phyloP scores from a whole-genome alignment of 2,113 vertebrate genomes.

The Bubalus kerabau region DNA sequence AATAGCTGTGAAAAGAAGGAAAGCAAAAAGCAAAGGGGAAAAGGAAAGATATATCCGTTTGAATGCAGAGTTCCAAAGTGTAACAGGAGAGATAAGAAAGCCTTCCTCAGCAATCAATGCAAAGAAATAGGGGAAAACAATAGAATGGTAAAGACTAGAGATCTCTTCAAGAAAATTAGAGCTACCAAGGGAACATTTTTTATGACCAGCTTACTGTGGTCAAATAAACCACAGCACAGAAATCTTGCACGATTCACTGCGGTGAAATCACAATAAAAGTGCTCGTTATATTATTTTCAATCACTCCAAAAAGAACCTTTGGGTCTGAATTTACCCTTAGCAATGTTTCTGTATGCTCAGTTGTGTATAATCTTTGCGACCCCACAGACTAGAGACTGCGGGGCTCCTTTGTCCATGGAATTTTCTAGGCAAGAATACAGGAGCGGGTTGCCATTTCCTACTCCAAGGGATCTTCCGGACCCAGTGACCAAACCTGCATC shows the following conservation, averaged over 20 bases:
- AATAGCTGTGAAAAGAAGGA: too few species aligned
- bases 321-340: not conserved
- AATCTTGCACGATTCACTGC: not conserved
- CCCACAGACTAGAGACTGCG: not conserved
- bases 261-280: not conserved
- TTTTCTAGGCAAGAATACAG: not conserved
- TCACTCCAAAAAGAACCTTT: not conserved
- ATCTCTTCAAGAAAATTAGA: too few species aligned
- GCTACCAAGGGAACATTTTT: too few species aligned
- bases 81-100: too few species aligned
- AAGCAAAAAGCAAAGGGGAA: too few species aligned
- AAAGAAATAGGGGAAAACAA: too few species aligned
- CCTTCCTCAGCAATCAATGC: too few species aligned
- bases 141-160: too few species aligned
- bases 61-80: too few species aligned
- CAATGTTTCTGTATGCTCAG: not conserved
- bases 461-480: not conserved
- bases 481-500: not conserved
- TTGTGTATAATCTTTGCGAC: not conserved
- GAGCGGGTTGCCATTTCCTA: not conserved
- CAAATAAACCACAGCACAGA: not conserved
- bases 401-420: not conserved
- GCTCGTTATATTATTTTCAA: not conserved
- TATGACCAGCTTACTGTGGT: not conserved
- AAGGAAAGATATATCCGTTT: too few species aligned